Base-by-base conservation (phyloP, 2,797 vertebrate species). In the Propithecus perrieri region DNA sequence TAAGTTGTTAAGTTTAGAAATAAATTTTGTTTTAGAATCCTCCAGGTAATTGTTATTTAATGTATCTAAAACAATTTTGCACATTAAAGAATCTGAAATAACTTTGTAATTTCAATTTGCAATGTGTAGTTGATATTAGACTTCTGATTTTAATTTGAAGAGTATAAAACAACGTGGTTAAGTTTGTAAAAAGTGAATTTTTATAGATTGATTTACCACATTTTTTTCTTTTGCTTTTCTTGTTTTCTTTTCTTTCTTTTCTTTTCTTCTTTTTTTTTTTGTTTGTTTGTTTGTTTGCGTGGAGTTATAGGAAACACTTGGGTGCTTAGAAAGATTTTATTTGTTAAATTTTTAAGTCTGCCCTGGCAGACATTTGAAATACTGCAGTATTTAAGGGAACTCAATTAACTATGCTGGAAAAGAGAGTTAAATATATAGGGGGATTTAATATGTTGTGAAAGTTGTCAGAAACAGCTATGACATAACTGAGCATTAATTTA, bases 351-450 rank as follows among this genome's bases (percentile, higher is more conserved):
- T 89, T 89, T 78, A 86, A 89, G n/a, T 86, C 53, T 86, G 10
- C 57, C n/a, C 28, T 90, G 48, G 61, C 53, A 83, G 18, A 17
- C 53, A 71, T 30, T 74, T 85, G 26, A 43, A 43, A 43, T 43
- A 8, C 84, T 87, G 46, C 9, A 53, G 18, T 83, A 90, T 86
- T 87, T 79, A 87, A 87, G 65, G 63, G 12, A 48, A 61, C 8
- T n/a, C 50, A 17, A 63, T n/a, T 85, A 85, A 92, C 43, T 46
- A 48, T 89, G 76, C 53, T 72, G 53, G 53, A 84, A 91, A 80
- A 87, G 63, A 85, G 38, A 95, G 75, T 72, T 90, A 57, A 96
- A 69, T 76, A 87, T 35, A 69, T 46, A 95, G 50, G 30, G 18
- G 3, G 22, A 22, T 20, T 86, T 92, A 80, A 20, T 86, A 90